A percentile compares a stretch with the other conserved stretches of the same genome.
Conservation (phyloP, 2,888 invertebrate genomes). For the Amphipyra berbera region DNA sequence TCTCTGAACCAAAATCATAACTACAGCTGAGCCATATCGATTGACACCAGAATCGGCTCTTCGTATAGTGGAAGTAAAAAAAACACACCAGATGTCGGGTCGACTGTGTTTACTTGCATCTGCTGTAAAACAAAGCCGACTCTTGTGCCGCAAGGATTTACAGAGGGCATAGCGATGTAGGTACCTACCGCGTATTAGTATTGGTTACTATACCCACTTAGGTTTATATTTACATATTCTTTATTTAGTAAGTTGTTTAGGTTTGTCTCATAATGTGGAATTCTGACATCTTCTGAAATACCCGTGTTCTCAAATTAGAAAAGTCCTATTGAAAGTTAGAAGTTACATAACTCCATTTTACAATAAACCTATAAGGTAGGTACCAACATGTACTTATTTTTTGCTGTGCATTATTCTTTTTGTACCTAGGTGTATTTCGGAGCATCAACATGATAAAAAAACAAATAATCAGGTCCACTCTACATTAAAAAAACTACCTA, state of each 20-base stretch:
- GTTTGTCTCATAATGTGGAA: neutral
- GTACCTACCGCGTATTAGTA: constrained; percentile 22
- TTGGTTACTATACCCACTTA: constrained; percentile 9
- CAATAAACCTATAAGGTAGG: too few relatives aligned
- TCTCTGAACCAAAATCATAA: constrained; percentile 18
- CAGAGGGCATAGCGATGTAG: constrained; percentile 65
- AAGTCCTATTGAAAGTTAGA: neutral
- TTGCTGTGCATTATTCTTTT: too few relatives aligned
- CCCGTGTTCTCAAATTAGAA: neutral
- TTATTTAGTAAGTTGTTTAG: neutral
- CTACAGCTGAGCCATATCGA: constrained; percentile 45
- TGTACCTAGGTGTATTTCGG: too few relatives aligned
- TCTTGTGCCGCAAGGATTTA: constrained; percentile 74
- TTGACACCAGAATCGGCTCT: constrained; percentile 64
- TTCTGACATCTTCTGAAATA: neutral
- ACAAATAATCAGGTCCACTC: too few relatives aligned
- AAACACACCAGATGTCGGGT: constrained; percentile 85
- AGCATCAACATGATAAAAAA: too few relatives aligned
- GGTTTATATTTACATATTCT: constrained; percentile 4
- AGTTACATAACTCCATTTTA: too few relatives aligned
- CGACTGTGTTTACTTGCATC: constrained; percentile 86
- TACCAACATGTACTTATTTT: too few relatives aligned
- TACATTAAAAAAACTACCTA: too few relatives aligned
- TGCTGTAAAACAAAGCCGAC: constrained; percentile 84
- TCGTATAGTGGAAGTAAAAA: constrained; percentile 80